A percentile compares a stretch with the other conserved stretches of the same genome.
phyloP scores from a whole-genome alignment of 2,113 vertebrate genomes.

The Passer montanus region DNA sequence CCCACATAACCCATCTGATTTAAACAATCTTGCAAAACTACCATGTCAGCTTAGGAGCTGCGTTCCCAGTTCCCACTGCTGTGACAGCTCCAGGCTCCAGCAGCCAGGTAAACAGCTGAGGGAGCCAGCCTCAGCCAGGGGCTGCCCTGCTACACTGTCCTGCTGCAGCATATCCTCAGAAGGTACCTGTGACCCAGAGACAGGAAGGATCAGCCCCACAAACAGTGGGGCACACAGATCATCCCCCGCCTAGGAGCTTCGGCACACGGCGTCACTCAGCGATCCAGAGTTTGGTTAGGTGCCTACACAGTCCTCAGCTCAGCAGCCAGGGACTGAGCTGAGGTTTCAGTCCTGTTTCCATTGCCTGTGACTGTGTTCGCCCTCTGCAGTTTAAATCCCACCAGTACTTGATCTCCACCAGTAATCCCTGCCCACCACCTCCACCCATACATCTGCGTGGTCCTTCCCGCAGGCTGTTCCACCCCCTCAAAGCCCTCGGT shows the following conservation, averaged over 20 bases:
- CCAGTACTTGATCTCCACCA: not conserved
- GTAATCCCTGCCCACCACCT: not conserved
- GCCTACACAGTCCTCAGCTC: not conserved
- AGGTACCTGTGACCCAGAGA: not conserved
- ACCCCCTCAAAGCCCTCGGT: not conserved
- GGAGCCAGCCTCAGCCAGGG: rapidly evolving
- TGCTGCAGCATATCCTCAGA: not conserved
- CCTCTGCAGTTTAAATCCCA: not conserved
- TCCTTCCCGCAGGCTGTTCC: not conserved
- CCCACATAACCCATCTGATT: not conserved
- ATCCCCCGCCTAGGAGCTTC: rapidly evolving
- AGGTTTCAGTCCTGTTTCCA: not conserved
- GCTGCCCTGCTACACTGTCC: not conserved
- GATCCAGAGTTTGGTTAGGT: not conserved
- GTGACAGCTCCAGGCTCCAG: rapidly evolving
- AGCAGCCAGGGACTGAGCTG: not conserved
- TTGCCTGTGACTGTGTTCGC: rapidly evolving
- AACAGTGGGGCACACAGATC: not conserved
- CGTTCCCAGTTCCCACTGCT: not conserved
- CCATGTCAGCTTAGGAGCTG: not conserved
- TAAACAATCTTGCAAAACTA: not conserved
- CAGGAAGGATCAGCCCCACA: not conserved
- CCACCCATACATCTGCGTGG: not conserved
- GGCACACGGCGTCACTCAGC: rapidly evolving
- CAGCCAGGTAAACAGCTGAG: not conserved